Evolutionary conservation across 2,113 vertebrate genomes (phyloP).

Genomic region (Epinephelus lanceolatus): DNA sequence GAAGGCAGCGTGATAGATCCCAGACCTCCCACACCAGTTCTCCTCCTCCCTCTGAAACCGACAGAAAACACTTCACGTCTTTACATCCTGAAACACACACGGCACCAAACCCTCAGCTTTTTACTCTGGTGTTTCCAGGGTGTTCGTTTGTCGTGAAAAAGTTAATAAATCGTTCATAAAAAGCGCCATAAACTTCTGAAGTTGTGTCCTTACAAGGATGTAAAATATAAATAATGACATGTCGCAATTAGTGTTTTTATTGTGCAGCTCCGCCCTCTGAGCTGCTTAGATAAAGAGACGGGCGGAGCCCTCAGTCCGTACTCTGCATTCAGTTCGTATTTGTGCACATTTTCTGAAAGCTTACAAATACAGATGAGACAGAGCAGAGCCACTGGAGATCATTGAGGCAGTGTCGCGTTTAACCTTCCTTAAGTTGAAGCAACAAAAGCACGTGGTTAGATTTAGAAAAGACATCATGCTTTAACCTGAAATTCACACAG

Average conservation of each 20-base stretch:
- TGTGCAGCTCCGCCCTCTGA: constrained; percentile 27
- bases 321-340: too few relatives aligned
- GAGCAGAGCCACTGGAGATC: too few relatives aligned
- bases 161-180: constrained; percentile 26
- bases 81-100: constrained; percentile 23
- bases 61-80: constrained; percentile 35
- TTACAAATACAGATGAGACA: too few relatives aligned
- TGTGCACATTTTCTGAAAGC: too few relatives aligned
- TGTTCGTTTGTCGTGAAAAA: constrained; percentile 6
- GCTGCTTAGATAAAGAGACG: neutral
- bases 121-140: constrained; percentile 31
- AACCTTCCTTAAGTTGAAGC: too few relatives aligned
- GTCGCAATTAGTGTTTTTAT: constrained; percentile 43
- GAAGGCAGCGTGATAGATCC: constrained; percentile 42
- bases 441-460: too few relatives aligned
- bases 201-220: constrained; percentile 20
- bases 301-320: too few relatives aligned
- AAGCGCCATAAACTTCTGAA: constrained; percentile 41
- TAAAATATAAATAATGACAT: constrained; percentile 30
- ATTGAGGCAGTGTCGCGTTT: too few relatives aligned
- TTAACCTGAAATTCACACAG: too few relatives aligned
- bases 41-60: constrained; percentile 23
- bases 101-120: neutral
- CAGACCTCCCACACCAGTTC: constrained; percentile 43
- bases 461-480: too few relatives aligned